Evolutionary conservation across 2,797 vertebrate genomes (phyloP), one percentile per base, ranked within the genome.

Genomic region (Pelochelys cantorii): DNA sequence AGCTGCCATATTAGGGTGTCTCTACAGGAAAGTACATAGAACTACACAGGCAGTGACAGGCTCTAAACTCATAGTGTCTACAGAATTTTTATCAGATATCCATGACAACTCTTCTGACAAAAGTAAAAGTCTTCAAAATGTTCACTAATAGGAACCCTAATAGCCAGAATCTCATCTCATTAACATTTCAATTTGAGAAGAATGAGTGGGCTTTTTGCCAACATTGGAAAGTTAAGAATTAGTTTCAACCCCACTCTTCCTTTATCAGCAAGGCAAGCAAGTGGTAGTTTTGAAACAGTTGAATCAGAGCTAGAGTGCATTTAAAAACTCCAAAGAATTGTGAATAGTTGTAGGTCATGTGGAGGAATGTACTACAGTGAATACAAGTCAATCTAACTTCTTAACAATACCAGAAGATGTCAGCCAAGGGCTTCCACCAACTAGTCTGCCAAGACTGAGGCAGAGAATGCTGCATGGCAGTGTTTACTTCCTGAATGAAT

Each of bases 381-480:
- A 81, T 31, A 52, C 29, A 20, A 22, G 14, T 1, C 42, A 34
- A 23, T 84, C 78, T 92, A 75, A 23, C 59, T 53, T 74, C 87
- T 78, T 5, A 74, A 42, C 5, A 77, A 57, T 18, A 90, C 93
- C 95, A 96, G 90, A 92, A 94, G 80, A 34, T 85, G 42, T 94
- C 91, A 96, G 85, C 54, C 91, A 81, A 96, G 86, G 54, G 71
- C 80, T 84, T 84, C 55, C 79, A 90, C 29, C 87, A 85, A 54
- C 9, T 4, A 29, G 18, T 25, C 29, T 3, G 65, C 22, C n/a
- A 60, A 60, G 87, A 14, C 37, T 54, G 79, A 55, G 31, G 56
- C 37, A n/a, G 56, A 8, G 18, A 48, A 54, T 1, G 75, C 22
- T 11, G 42, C 4, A 29, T 8, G 77, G 68, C 82, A 86, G 37